Percentiles rank a stretch among this genome's conserved stretches.
Conservation (phyloP, 2,113 vertebrate species). For the Hystrix cristata region DNA sequence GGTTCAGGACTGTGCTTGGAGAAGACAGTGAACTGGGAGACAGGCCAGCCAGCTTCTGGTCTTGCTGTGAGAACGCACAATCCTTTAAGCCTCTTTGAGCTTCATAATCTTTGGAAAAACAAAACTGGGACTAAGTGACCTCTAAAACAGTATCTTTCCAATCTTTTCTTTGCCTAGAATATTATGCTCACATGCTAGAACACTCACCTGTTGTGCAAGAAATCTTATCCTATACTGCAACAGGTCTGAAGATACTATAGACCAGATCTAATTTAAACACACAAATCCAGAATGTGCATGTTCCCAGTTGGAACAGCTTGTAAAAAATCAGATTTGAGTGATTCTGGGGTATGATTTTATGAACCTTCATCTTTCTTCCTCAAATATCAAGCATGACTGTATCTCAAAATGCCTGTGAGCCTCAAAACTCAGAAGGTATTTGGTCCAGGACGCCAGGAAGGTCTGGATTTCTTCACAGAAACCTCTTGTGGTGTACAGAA, state of each 20-base stretch:
- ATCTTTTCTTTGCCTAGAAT: background rate
- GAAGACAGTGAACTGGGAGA: background rate
- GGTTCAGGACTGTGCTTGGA: background rate
- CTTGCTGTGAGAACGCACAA: background rate
- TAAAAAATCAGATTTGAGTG: conserved; percentile 7
- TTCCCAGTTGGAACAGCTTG: background rate
- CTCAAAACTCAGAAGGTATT: background rate
- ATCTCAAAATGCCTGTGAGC: background rate
- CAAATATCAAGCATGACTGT: background rate
- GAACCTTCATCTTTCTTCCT: conserved; percentile 30
- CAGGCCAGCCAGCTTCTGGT: background rate
- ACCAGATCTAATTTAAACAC: background rate
- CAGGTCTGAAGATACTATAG: background rate
- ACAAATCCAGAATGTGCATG: background rate
- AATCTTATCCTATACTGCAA: background rate
- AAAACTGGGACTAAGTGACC: background rate
- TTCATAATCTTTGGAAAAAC: conserved; percentile 2
- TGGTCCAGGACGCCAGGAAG: background rate
- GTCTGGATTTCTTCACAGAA: conserved; percentile 33
- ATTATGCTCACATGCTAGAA: background rate
- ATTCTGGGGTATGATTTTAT: conserved; percentile 24
- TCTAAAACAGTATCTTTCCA: background rate
- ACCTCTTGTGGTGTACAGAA: background rate
- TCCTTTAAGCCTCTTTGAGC: background rate
- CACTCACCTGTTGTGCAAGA: background rate